Evolutionary conservation across 2,888 invertebrate genomes (phyloP).

Genomic region (Melanophora roralis): DNA sequence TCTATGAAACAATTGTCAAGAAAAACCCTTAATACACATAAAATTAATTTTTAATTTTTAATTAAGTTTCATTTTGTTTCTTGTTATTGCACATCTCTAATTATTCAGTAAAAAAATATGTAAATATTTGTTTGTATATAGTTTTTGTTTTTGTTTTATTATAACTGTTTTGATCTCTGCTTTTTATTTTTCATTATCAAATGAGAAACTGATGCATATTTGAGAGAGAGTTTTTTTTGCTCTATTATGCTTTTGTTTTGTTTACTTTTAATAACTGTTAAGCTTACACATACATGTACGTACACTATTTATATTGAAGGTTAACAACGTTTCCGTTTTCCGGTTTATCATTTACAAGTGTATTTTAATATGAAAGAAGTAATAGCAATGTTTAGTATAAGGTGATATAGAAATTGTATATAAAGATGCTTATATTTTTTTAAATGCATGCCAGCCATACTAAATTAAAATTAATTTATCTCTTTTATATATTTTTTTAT

Average conservation of each 20-base stretch:
- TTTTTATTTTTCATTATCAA: background rate
- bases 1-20: no score
- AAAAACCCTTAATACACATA: no score
- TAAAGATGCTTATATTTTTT: no score
- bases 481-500: background rate
- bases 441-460: no score
- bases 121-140: background rate
- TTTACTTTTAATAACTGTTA: background rate
- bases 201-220: background rate
- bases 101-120: constrained; percentile 31
- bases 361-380: background rate
- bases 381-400: no score
- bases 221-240: background rate
- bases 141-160: background rate
- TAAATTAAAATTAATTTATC: no score
- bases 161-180: background rate
- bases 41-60: no score
- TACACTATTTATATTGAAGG: constrained; percentile 39
- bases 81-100: background rate
- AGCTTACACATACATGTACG: constrained; percentile 31
- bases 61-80: no score
- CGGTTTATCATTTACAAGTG: constrained; percentile 13
- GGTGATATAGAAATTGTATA: no score
- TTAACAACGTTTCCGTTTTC: constrained; percentile 17
- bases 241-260: background rate